Evolutionary conservation across 2,797 vertebrate species (phyloP), one percentile per base, ranked within the genome.

Genomic region (Gymnothorax javanicus): DNA sequence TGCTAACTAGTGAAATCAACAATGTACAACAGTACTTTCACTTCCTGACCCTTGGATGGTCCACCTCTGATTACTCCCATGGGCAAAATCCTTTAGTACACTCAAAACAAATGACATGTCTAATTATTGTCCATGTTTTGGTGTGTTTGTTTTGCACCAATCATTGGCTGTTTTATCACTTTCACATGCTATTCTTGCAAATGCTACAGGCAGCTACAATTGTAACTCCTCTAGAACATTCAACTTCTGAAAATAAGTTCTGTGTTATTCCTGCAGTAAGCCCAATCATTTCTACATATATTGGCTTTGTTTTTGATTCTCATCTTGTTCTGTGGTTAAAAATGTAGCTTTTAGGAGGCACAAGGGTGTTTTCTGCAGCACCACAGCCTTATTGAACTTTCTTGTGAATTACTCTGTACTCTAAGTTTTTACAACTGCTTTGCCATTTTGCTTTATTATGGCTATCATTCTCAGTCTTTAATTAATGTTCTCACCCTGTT

Each of bases 301-400:
- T 59, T 60, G 75, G 77, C 43, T 87, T 84, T 54, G 2, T 33
- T 73, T 69, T 85, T 83, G 2, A 15, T 85, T 71, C 69, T 86
- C 83, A 17, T 20, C n/a, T 25, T 83, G n/a, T 56, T 73, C 17
- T 86, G 13, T 43, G 33, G 9, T 75, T 75, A 75, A 75, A 75
- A 43, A 27, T 3, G 12, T 11, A 33, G 4, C 69, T 13, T 2
- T 27, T 73, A 73, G 25, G 69, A 73, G 69, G 11, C 69, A 69
- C 64, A 69, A 12, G 25, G 69, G 69, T 43, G 13, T 73, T 27
- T 5, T 73, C 81, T 56, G 56, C 50, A 54, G 23, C 50, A 54
- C 50, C 77, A 58, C 54, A 85, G 81, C 85, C 83, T 85, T 77
- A 64, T 84, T 59, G 75, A 83, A 88, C 83, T 56, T 25, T 60